A percentile compares a stretch with the other conserved stretches of the same genome.
These are phyloP conservation scores for Platorchestia sp. DNA, from an alignment of 1,140 invertebrate genomes.

Conservation along the genomic window DNA sequence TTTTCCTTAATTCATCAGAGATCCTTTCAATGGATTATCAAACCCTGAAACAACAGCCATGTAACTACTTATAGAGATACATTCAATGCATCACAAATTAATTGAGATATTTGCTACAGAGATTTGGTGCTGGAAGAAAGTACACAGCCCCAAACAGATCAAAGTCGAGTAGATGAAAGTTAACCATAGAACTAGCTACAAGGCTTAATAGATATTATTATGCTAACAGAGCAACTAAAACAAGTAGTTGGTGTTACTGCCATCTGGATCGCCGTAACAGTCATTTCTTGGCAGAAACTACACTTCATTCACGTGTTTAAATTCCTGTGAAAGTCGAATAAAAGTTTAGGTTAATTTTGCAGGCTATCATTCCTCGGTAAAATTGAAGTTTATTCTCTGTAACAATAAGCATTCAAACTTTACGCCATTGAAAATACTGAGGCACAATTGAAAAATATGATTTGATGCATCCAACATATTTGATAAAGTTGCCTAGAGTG, in stretches of 20 bases:
- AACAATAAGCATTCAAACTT: too few relatives aligned
- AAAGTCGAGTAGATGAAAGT: neutral
- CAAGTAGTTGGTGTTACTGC: neutral
- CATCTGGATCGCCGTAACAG: neutral
- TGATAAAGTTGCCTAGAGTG: neutral
- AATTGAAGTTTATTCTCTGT: neutral
- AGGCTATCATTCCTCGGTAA: neutral
- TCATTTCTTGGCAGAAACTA: too few relatives aligned
- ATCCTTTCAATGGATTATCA: neutral
- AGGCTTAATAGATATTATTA: neutral
- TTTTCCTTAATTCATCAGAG: neutral
- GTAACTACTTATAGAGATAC: neutral
- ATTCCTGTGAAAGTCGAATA: neutral
- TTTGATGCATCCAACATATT: neutral
- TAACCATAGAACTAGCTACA: neutral
- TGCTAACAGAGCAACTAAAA: neutral
- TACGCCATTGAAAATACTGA: too few relatives aligned
- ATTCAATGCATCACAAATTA: neutral
- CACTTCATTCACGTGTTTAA: neutral
- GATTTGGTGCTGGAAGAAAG: neutral
- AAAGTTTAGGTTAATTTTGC: neutral
- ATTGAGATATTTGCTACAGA: neutral
- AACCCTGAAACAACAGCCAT: neutral
- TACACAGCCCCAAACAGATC: neutral
- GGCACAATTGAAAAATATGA: neutral